A percentile compares a stretch with the other conserved stretches of the same genome.
Conservation (phyloP, 2,113 vertebrate species). For the Ceratotherium simum region DNA sequence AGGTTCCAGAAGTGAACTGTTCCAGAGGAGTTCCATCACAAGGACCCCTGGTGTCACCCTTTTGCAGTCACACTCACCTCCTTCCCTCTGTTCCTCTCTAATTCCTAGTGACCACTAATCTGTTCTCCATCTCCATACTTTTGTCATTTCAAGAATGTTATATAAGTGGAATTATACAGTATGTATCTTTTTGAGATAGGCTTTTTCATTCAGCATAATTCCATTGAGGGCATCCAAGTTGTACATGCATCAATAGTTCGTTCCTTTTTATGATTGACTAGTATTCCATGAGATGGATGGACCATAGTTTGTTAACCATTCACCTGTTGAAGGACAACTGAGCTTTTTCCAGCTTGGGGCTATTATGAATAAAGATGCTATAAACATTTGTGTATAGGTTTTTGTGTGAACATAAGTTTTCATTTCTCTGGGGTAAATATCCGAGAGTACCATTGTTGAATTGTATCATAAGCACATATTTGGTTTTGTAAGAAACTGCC, state of each 20-base stretch:
- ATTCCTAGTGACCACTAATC: neutral
- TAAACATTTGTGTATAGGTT: neutral
- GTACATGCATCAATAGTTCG: neutral
- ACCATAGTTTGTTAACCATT: neutral
- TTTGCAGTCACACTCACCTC: neutral
- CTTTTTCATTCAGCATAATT: neutral
- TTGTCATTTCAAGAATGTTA: neutral
- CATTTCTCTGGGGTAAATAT: neutral
- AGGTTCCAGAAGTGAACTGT: neutral
- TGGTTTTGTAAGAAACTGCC: neutral
- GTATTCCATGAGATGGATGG: neutral
- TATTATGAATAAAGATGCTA: neutral
- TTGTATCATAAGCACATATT: neutral
- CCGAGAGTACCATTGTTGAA: neutral
- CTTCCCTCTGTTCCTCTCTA: neutral
- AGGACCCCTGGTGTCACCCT: neutral
- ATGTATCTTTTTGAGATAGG: neutral
- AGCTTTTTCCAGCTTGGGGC: neutral
- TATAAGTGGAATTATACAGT: neutral
- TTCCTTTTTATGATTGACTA: neutral
- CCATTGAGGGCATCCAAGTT: neutral
- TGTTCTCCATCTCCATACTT: neutral
- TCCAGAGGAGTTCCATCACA: neutral
- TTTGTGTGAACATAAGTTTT: neutral
- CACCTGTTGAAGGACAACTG: neutral